Percentiles rank a stretch among this genome's conserved stretches.
phyloP scores from a whole-genome alignment of 2,888 invertebrate species.

The Agonopterix subpropinquella region DNA sequence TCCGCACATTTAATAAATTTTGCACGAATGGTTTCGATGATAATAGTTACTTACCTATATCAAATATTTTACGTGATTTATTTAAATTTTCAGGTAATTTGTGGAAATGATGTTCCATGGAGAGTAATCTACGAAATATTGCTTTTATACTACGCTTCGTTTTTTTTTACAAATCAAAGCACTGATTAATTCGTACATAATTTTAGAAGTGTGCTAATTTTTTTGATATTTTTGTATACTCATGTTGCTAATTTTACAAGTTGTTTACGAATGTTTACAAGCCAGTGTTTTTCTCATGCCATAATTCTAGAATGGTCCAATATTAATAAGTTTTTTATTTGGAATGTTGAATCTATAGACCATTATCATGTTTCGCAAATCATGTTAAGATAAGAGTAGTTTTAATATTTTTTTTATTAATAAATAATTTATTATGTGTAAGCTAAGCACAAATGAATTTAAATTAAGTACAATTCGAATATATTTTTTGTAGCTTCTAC shows the following conservation, averaged over 20 bases:
- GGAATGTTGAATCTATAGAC: neutral
- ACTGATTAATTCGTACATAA: slow-evolving; percentile 10
- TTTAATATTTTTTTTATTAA: neutral
- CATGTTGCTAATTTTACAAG: slow-evolving; percentile 8
- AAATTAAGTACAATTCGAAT: neutral
- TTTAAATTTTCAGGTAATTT: too few species aligned
- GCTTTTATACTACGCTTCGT: slow-evolving; percentile 1
- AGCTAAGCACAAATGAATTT: neutral
- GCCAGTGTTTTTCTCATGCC: slow-evolving; percentile 1
- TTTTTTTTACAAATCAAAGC: slow-evolving; percentile 1
- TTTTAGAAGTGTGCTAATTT: slow-evolving; percentile 5
- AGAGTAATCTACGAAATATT: too few species aligned
- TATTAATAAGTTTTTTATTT: neutral
- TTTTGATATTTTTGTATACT: slow-evolving; percentile 11
- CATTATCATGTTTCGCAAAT: neutral
- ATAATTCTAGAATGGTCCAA: slow-evolving; percentile 1
- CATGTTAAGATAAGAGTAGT: neutral
- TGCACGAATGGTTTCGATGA: too few species aligned
- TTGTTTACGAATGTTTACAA: slow-evolving; percentile 10
- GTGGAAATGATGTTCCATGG: too few species aligned
- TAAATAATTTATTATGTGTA: too few species aligned
- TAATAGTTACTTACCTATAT: too few species aligned
- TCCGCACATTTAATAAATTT: too few species aligned
- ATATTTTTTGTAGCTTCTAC: neutral
- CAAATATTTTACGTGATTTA: too few species aligned